These are phyloP conservation scores for Pectinophora gossypiella DNA, from an alignment of 1,140 invertebrate species.

Conservation along the genomic window DNA sequence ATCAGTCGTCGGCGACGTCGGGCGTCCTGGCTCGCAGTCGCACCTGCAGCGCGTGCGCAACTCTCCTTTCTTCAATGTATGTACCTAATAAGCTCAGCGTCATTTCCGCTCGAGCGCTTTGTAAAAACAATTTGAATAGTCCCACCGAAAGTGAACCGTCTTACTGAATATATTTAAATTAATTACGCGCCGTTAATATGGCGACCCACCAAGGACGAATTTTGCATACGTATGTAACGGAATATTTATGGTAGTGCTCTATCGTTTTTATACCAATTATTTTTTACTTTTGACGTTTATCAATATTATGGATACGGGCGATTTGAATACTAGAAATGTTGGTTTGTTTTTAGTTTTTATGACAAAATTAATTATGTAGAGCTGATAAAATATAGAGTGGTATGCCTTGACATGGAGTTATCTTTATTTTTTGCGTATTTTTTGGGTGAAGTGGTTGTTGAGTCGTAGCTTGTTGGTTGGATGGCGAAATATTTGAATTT, in stretches of 20 bases:
- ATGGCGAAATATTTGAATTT: too few species aligned
- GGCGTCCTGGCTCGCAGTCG: too few species aligned
- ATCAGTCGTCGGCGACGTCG: not conserved
- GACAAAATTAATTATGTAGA: not conserved
- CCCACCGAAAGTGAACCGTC: constrained; percentile 33
- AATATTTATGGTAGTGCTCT: constrained; percentile 15
- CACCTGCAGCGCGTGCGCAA: constrained; percentile 11
- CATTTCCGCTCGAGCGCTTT: constrained; percentile 42
- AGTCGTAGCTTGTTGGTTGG: too few species aligned
- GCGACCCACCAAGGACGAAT: constrained; percentile 53
- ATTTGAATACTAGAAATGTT: not conserved
- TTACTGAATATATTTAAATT: constrained; percentile 56
- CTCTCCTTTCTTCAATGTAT: constrained; percentile 8
- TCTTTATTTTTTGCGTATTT: not conserved
- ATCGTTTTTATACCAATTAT: not conserved
- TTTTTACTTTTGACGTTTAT: not conserved
- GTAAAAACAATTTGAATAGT: constrained; percentile 52
- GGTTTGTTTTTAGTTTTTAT: constrained; percentile 1
- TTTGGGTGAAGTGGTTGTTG: too few species aligned
- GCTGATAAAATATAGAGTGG: not conserved
- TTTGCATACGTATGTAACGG: constrained; percentile 46
- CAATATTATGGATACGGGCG: not conserved
- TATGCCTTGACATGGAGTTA: not conserved
- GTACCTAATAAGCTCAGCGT: constrained; percentile 26
- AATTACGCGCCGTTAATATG: constrained; percentile 42